These are phyloP conservation scores for Drosophila ogumai DNA, from an alignment of 1,140 invertebrate genomes.

Conservation along the genomic window DNA sequence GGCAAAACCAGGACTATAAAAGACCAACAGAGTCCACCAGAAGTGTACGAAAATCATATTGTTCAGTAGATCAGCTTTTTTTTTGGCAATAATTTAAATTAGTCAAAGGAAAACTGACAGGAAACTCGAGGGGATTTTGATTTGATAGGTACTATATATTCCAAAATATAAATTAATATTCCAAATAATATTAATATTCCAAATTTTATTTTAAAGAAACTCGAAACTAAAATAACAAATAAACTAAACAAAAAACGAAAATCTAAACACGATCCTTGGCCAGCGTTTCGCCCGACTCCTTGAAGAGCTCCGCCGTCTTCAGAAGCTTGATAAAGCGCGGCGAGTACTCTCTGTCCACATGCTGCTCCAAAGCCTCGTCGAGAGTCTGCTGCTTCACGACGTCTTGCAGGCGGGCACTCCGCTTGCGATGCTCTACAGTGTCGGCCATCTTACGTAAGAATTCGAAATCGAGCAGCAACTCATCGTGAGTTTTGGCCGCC, in stretches of 20 bases:
- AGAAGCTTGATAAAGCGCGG: slow-evolving; percentile 63
- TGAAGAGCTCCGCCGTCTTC: slow-evolving; percentile 65
- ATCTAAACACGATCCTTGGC: slow-evolving; percentile 39
- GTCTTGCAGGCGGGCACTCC: slow-evolving; percentile 35
- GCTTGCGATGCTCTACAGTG: slow-evolving; percentile 24
- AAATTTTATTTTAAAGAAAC: background rate
- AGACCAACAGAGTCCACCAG: background rate
- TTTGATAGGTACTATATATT: too few relatives aligned
- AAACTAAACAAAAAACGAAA: background rate
- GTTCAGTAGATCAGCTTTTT: background rate
- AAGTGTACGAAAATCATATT: background rate
- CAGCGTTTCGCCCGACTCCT: slow-evolving; percentile 53
- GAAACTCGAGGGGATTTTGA: too few relatives aligned
- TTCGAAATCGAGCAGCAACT: slow-evolving; percentile 64
- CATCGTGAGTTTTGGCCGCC: slow-evolving; percentile 44
- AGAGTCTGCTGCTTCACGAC: slow-evolving; percentile 24
- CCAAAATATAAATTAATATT: too few relatives aligned
- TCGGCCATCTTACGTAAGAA: slow-evolving; percentile 63
- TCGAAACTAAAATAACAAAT: background rate
- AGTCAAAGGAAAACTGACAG: background rate
- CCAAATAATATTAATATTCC: too few relatives aligned
- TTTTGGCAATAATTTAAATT: background rate
- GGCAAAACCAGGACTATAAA: background rate
- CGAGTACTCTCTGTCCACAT: slow-evolving; percentile 35
- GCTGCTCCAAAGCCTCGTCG: background rate